Evolutionary conservation across 1,140 invertebrate genomes (phyloP), one percentile per base, ranked within the genome.

Genomic region (Antheraea mylitta): DNA sequence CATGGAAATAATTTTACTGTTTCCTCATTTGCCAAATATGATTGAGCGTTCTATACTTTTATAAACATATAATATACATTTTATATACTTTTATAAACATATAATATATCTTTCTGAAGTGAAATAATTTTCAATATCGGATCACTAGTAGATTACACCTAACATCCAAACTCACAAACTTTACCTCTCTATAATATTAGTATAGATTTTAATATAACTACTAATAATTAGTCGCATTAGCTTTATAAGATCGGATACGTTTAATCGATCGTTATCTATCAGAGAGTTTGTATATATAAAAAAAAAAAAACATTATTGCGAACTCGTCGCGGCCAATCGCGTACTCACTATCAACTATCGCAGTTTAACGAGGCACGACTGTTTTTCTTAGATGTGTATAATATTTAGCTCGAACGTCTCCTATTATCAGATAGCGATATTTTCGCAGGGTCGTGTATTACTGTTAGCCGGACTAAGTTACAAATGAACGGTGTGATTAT

Each of bases 311-410:
- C 36, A 38, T 66, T 59, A 66, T 69, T 70, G 72, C 77, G 67
- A 79, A 85, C 78, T 76, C 82, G 81, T 82, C 79, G 80, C 72
- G 75, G 72, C 77, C 77, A 88, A 89, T 91, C 87, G 79, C 77
- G 73, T 73, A 77, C 72, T 79, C 78, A 81, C 81, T 86, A 90
- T 90, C 86, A 72, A 81, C 81, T 86, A 90, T 90, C 86, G 71
- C 78, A 84, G 78, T 85, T 90, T 91, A 91, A 91, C 87, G 87
- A 90, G 83, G 70, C 87, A 91, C 89, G 86, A 90, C 88, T 91
- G 87, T 90, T 91, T 91, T 91, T 91, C 87, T 85, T 79, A 87
- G 83, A 87, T 90, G 83, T 91, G 86, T 89, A 91, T 91, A 91
- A 90, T 91, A 91, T 91, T 87, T 83, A 85, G 79, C 81, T 79